These are phyloP conservation scores for Drosophila neonasuta DNA, from an alignment of 2,888 invertebrate genomes.

Conservation along the genomic window DNA sequence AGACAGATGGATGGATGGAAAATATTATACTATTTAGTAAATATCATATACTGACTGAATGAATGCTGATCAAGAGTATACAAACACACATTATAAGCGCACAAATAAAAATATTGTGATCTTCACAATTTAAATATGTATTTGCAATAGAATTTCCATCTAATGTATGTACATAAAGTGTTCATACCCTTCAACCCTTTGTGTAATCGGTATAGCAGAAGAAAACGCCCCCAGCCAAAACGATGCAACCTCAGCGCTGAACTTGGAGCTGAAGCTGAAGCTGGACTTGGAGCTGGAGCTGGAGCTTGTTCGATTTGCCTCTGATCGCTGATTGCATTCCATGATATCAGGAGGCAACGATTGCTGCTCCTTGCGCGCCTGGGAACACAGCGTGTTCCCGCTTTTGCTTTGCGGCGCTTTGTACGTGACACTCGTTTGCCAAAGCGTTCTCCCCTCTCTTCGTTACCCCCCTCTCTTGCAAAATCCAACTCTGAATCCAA, in stretches of 20 bases:
- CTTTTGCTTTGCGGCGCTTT: slow-evolving; percentile 52
- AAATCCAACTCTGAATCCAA: slow-evolving; percentile 11
- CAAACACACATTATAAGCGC: no score
- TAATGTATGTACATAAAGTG: no score
- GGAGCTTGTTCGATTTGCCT: slow-evolving; percentile 67
- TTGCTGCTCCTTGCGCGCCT: slow-evolving; percentile 52
- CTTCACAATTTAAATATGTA: no score
- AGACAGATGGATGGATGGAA: no score
- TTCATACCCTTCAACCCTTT: background rate
- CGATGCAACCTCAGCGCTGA: slow-evolving; percentile 13
- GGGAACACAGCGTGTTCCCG: slow-evolving; percentile 42
- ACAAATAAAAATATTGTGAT: no score
- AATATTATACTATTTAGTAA: no score
- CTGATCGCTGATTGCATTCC: slow-evolving; percentile 73
- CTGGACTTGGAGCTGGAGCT: background rate
- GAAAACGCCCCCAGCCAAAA: slow-evolving; percentile 54
- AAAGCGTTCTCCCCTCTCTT: slow-evolving; percentile 2
- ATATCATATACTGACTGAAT: no score
- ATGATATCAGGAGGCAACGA: slow-evolving; percentile 60
- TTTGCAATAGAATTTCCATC: no score
- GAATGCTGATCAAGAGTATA: no score
- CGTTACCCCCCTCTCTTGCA: slow-evolving; percentile 2
- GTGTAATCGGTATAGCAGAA: background rate
- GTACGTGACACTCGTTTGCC: slow-evolving; percentile 70
- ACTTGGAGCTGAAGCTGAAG: background rate